Evolutionary conservation across 2,113 vertebrate genomes (phyloP), one percentile per base, ranked within the genome.

Genomic region (Lontra canadensis): DNA sequence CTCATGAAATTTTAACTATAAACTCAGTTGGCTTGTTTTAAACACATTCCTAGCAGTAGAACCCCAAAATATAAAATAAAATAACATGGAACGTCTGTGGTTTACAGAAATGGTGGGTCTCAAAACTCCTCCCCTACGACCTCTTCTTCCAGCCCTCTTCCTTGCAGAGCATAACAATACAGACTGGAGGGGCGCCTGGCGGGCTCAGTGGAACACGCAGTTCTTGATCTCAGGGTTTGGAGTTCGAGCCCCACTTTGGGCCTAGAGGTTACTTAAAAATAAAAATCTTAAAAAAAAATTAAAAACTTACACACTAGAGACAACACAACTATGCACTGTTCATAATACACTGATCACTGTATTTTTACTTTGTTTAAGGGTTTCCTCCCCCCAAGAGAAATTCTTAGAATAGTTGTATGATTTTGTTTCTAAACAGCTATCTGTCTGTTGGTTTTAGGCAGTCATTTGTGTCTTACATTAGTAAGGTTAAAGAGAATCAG

Each of bases 381-480:
- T 95, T 95, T 65, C 25, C 36, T 36, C 26, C 1, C 36, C 36
- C 7, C 15, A 79, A 65, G 25, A 87, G 21, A 87, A 44, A 69
- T 29, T 49, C 67, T 90, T 92, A 88, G 21, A 88, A 12, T 36
- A 78, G 18, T 71, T 88, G 14, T 52, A 13, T 76, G 76, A 55
- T 61, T 93, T 80, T 94, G 29, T 95, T 96, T 91, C 65, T 93
- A 55, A 39, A 91, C 13, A 81, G 39, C 49, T 49, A 49, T 49
- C 42, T 93, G 26, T 87, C 81, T 87, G 1, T 44, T 90, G 14
- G 8, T 95, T 95, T 73, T 96, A 95, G 44, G 29, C 49, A 94
- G n/a, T 79, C 29, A 57, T 71, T 87, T 88, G 76, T 90, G 34
- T 84, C 52, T 94, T 94, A 49, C 0, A 3, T 65, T 96, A 29